Evolutionary conservation across 2,888 invertebrate species (phyloP).

Genomic region (Limenitis arthemis): DNA sequence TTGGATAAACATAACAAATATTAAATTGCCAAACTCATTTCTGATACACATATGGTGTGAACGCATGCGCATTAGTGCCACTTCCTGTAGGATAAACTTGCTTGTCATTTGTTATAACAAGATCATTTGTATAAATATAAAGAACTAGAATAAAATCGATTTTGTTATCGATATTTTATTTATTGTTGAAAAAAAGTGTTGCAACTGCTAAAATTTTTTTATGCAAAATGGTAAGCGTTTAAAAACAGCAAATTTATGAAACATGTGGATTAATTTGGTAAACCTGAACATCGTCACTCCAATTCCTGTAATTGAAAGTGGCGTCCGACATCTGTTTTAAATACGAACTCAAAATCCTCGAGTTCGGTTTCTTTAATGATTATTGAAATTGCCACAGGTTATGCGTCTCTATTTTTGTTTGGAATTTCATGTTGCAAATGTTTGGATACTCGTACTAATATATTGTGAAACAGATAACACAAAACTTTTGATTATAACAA

Average conservation of each 20-base stretch:
- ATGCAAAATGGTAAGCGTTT: too few species aligned
- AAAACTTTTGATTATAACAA: too few species aligned
- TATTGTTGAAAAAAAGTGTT: too few species aligned
- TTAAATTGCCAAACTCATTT: constrained; percentile 43
- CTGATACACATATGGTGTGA: constrained; percentile 56
- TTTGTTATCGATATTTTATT: not conserved
- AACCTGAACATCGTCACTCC: constrained; percentile 38
- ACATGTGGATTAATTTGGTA: constrained; percentile 40
- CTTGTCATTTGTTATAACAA: constrained; percentile 15
- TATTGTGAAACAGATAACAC: constrained; percentile 5
- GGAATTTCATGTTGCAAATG: constrained; percentile 34
- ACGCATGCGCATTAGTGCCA: constrained; percentile 39
- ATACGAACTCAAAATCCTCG: constrained; percentile 44
- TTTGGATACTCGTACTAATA: constrained; percentile 10
- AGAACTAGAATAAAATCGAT: not conserved
- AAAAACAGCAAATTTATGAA: constrained; percentile 13
- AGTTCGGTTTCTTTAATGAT: constrained; percentile 57
- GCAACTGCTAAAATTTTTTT: too few species aligned
- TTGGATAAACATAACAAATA: constrained; percentile 48
- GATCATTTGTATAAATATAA: not conserved
- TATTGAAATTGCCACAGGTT: constrained; percentile 59
- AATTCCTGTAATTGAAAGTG: constrained; percentile 46
- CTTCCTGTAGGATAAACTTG: not conserved
- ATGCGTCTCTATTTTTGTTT: constrained; percentile 52
- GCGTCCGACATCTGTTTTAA: constrained; percentile 45